phyloP scores from a whole-genome alignment of 2,113 vertebrate genomes.

The Promerops cafer region DNA sequence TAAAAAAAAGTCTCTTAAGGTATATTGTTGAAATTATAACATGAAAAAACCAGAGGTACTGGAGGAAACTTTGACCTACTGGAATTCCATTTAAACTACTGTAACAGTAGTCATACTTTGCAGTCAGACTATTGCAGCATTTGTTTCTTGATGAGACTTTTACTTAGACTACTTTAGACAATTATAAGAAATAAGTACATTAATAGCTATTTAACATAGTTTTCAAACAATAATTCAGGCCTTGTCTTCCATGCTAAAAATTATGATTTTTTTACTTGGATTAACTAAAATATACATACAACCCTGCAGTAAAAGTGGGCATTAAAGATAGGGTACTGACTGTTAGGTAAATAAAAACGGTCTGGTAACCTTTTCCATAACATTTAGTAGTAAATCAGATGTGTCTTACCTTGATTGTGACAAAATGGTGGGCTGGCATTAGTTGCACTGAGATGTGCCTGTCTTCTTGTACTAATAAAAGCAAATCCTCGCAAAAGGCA shows the following conservation, averaged over 20 bases:
- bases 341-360: background rate
- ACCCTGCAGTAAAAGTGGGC: background rate
- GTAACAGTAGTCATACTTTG: constrained; percentile 62
- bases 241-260: background rate
- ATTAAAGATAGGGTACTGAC: background rate
- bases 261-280: background rate
- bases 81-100: constrained; percentile 61
- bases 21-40: constrained; percentile 51
- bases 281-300: background rate
- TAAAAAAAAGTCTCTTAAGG: constrained; percentile 44
- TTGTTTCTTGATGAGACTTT: background rate
- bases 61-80: constrained; percentile 56
- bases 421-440: background rate
- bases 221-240: background rate
- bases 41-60: background rate
- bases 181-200: background rate
- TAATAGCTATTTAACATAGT: background rate
- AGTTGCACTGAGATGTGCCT: background rate
- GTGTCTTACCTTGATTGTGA: background rate
- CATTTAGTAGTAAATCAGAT: background rate
- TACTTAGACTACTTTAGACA: background rate
- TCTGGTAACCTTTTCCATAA: background rate
- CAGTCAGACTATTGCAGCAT: background rate
- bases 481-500: background rate
- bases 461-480: background rate